A percentile compares a stretch with the other conserved stretches of the same genome.
phyloP scores from a whole-genome alignment of 2,797 vertebrate genomes.

The Mormyrops boulengeri region DNA sequence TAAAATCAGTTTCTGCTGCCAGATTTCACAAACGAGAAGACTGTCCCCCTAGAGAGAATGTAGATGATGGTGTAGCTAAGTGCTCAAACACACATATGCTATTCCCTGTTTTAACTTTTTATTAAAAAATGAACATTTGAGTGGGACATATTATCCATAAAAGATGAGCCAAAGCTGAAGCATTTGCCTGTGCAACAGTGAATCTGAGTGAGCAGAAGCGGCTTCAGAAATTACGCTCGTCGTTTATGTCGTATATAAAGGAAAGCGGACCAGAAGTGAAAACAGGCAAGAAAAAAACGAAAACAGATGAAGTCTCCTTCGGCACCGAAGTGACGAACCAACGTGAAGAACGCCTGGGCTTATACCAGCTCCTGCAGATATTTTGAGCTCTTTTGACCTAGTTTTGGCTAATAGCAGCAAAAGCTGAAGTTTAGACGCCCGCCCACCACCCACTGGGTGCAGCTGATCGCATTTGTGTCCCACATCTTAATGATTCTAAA shows the following conservation, averaged over 20 bases:
- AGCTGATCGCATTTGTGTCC: not conserved
- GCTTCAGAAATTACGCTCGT: not conserved
- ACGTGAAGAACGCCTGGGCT: not conserved
- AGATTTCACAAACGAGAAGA: not conserved
- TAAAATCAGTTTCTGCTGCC: not conserved
- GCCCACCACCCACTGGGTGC: not conserved
- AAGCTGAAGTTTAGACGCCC: constrained; percentile 15
- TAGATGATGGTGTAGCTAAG: not conserved
- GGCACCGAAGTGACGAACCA: not conserved
- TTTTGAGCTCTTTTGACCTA: constrained; percentile 13
- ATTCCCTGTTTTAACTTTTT: not conserved
- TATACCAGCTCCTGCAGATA: constrained; percentile 17
- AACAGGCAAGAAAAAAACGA: not conserved
- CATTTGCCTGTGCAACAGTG: not conserved
- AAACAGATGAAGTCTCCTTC: not conserved
- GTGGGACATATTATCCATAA: not conserved
- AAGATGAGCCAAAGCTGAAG: not conserved
- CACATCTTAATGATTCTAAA: not conserved
- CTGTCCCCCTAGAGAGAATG: not conserved
- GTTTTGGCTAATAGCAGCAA: constrained; percentile 17
- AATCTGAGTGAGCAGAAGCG: not conserved
- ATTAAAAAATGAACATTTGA: not conserved
- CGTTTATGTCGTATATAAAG: constrained; percentile 12
- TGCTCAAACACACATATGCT: not conserved
- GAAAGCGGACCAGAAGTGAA: not conserved